phyloP scores from a whole-genome alignment of 2,797 vertebrate genomes.

The Aeoliscus strigatus region DNA sequence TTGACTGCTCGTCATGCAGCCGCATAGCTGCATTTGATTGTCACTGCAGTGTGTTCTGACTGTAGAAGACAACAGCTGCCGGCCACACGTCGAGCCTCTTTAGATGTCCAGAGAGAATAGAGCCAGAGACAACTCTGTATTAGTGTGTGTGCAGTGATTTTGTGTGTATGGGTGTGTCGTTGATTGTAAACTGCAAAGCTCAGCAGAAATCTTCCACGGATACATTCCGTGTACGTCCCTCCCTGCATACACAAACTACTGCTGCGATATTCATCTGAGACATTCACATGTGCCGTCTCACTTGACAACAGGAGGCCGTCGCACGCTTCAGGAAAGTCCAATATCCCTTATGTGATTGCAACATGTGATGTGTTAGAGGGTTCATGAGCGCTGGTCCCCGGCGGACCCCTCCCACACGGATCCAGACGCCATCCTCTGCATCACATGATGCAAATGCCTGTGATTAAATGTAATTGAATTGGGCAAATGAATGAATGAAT shows the following conservation, averaged over 20 bases:
- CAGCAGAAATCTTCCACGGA: conserved; percentile 63
- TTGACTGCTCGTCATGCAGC: too few species aligned
- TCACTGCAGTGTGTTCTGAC: conserved; percentile 20
- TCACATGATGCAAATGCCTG: conserved; percentile 76
- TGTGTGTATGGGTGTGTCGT: conserved; percentile 1
- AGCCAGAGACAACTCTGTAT: too few species aligned
- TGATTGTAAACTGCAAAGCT: conserved; percentile 38
- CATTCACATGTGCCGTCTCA: too few species aligned
- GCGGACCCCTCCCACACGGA: conserved; percentile 35
- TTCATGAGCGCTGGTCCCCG: conserved; percentile 5
- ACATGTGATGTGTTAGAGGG: too few species aligned
- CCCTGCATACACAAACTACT: conserved; percentile 32
- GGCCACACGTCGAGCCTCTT: conserved; percentile 20
- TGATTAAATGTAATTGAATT: conserved; percentile 80
- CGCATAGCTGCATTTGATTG: conserved; percentile 22
- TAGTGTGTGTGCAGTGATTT: not conserved
- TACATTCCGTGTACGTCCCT: conserved; percentile 39
- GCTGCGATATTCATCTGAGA: too few species aligned
- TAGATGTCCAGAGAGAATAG: too few species aligned
- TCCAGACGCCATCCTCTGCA: conserved; percentile 35
- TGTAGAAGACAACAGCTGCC: conserved; percentile 24
- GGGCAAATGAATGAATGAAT: conserved; percentile 68
- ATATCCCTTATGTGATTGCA: too few species aligned
- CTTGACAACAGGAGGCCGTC: too few species aligned
- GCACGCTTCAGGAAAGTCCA: conserved; percentile 24